These are phyloP conservation scores for Gila orcuttii DNA, from an alignment of 2,113 vertebrate species.

Conservation along the genomic window DNA sequence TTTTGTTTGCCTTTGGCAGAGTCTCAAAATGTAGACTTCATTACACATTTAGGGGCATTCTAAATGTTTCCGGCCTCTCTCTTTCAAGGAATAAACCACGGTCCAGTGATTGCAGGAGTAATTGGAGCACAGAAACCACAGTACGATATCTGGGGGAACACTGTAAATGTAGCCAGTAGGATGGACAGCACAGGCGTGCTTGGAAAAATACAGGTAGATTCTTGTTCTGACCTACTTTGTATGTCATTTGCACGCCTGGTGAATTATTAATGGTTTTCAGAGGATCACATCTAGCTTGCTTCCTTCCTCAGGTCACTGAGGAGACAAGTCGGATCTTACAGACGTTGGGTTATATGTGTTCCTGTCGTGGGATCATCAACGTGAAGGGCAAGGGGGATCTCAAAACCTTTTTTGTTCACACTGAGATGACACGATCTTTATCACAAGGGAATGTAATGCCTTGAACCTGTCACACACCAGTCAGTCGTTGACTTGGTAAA, in stretches of 20 bases:
- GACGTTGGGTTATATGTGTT: slow-evolving; percentile 90
- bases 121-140: slow-evolving; percentile 98
- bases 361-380: slow-evolving; percentile 95
- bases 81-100: slow-evolving; percentile 90
- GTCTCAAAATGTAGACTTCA: not conserved
- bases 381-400: slow-evolving; percentile 97
- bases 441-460: slow-evolving; percentile 85
- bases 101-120: slow-evolving; percentile 95
- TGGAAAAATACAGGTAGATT: slow-evolving; percentile 92
- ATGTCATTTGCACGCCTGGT: not conserved
- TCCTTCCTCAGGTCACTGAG: slow-evolving; percentile 81
- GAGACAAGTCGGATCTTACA: slow-evolving; percentile 88
- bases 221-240: slow-evolving; percentile 2
- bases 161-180: slow-evolving; percentile 94
- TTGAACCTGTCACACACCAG: slow-evolving; percentile 57
- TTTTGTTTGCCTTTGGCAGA: not conserved
- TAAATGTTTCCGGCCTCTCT: slow-evolving; percentile 18
- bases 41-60: not conserved
- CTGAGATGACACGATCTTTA: slow-evolving; percentile 93
- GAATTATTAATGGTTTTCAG: not conserved
- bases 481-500: not conserved
- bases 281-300: not conserved
- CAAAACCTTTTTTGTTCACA: slow-evolving; percentile 96
- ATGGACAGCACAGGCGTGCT: slow-evolving; percentile 98
- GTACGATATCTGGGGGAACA: slow-evolving; percentile 99